phyloP scores from a whole-genome alignment of 2,797 vertebrate species.

The Darevskia mixta region DNA sequence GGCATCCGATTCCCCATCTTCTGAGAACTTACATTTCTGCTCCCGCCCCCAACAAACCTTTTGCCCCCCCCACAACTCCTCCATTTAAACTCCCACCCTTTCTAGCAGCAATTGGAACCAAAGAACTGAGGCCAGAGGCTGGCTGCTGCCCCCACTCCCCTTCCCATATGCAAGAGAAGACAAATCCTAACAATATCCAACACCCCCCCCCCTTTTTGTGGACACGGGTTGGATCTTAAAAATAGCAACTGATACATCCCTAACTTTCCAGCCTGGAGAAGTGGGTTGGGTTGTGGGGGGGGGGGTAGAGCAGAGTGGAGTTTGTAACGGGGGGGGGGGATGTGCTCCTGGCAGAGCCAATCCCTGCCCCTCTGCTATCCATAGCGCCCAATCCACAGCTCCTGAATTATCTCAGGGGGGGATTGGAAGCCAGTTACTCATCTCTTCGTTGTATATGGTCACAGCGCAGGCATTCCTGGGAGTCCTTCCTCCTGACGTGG shows the following conservation, averaged over 20 bases:
- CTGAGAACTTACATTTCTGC: not conserved
- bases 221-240: slow-evolving; percentile 78
- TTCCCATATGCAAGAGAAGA: not conserved
- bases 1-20: not conserved
- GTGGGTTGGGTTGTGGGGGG: not conserved
- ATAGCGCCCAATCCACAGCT: slow-evolving; percentile 75
- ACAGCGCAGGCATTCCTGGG: slow-evolving; percentile 82
- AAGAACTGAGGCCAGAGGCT: not conserved
- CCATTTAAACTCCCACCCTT: not conserved
- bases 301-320: too few species aligned
- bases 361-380: slow-evolving; percentile 57
- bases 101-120: too few species aligned
- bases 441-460: slow-evolving; percentile 81
- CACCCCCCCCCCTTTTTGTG: slow-evolving; percentile 34
- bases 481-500: slow-evolving; percentile 87
- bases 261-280: slow-evolving; percentile 61
- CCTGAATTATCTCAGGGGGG: slow-evolving; percentile 66
- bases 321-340: not conserved
- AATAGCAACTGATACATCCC: slow-evolving; percentile 78
- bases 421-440: slow-evolving; percentile 72
- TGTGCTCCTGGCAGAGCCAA: slow-evolving; percentile 64
- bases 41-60: not conserved
- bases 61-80: not conserved
- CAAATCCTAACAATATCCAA: not conserved
- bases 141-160: not conserved